Percentiles rank a stretch among this genome's conserved stretches.
phyloP scores from a whole-genome alignment of 2,113 vertebrate species.

The Osmerus eperlanus region DNA sequence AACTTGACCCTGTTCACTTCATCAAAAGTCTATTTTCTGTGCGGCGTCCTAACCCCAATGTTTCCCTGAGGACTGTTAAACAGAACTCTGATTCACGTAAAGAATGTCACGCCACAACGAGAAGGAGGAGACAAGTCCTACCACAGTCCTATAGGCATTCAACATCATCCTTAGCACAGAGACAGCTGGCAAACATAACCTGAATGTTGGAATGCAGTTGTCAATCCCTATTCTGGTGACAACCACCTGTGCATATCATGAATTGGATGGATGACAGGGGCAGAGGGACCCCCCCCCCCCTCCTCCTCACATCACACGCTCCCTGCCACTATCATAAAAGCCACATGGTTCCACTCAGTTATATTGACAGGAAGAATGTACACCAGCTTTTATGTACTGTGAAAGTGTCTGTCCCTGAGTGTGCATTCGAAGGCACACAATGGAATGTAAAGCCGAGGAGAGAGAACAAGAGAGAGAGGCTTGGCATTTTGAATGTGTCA shows the following conservation, averaged over 20 bases:
- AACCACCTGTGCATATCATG: constrained; percentile 13
- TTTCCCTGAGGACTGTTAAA: constrained; percentile 21
- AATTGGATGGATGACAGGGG: not conserved
- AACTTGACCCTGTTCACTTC: not conserved
- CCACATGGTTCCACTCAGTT: constrained; percentile 15
- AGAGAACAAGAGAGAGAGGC: not conserved
- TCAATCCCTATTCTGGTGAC: not conserved
- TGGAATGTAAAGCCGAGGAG: no score
- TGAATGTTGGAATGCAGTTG: not conserved
- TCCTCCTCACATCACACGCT: not conserved
- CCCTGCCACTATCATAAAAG: constrained; percentile 4
- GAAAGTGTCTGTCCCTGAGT: not conserved
- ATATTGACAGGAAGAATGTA: constrained; percentile 17
- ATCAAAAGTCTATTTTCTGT: not conserved
- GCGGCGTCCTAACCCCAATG: constrained; percentile 26
- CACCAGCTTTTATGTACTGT: not conserved
- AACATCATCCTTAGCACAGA: not conserved
- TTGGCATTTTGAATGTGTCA: no score
- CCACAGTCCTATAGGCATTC: constrained; percentile 15
- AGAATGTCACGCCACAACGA: constrained; percentile 16
- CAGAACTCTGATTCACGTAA: constrained; percentile 30
- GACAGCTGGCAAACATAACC: not conserved
- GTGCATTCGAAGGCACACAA: not conserved
- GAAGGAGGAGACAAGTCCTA: constrained; percentile 15
- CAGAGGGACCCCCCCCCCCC: not conserved